phyloP scores from a whole-genome alignment of 2,888 invertebrate genomes.

The Drosophila subsilvestris region DNA sequence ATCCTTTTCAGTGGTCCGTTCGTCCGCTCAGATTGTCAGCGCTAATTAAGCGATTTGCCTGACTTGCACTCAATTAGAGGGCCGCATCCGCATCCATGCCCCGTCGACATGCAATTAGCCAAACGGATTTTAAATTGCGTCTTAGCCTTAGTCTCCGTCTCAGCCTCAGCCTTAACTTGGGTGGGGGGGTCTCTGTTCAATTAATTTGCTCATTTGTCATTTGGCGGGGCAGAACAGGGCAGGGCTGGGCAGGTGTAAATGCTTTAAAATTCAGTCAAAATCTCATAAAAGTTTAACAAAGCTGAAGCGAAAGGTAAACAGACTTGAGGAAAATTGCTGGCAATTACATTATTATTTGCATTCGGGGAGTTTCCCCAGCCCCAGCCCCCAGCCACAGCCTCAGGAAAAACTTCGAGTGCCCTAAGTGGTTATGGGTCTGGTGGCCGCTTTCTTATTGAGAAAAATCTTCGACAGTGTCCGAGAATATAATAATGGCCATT shows the following conservation, averaged over 20 bases:
- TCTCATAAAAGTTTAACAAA: conserved; percentile 45
- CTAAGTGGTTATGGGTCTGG: conserved; percentile 62
- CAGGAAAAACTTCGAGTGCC: conserved; percentile 38
- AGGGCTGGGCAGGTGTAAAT: conserved; percentile 55
- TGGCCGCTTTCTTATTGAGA: conserved; percentile 53
- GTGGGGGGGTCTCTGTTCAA: conserved; percentile 10
- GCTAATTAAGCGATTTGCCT: conserved; percentile 66
- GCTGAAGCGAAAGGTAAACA: conserved; percentile 33
- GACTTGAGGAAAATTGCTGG: conserved; percentile 49
- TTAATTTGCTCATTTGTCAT: conserved; percentile 40
- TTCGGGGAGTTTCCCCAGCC: conserved; percentile 55
- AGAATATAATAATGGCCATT: conserved; percentile 57
- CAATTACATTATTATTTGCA: conserved; percentile 72
- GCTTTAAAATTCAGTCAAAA: conserved; percentile 53
- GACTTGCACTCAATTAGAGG: conserved; percentile 68
- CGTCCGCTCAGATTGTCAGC: conserved; percentile 56
- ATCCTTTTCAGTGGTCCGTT: conserved; percentile 46
- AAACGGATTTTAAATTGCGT: conserved; percentile 31
- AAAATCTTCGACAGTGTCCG: conserved; percentile 54
- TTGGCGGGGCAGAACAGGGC: conserved; percentile 38
- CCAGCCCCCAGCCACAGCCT: conserved; percentile 21
- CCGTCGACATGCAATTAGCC: conserved; percentile 61
- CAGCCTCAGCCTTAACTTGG: background rate
- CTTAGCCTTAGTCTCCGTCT: conserved; percentile 1
- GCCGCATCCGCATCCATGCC: conserved; percentile 27